Base-by-base conservation (phyloP, 2,113 vertebrate species). In the Fukomys damarensis region DNA sequence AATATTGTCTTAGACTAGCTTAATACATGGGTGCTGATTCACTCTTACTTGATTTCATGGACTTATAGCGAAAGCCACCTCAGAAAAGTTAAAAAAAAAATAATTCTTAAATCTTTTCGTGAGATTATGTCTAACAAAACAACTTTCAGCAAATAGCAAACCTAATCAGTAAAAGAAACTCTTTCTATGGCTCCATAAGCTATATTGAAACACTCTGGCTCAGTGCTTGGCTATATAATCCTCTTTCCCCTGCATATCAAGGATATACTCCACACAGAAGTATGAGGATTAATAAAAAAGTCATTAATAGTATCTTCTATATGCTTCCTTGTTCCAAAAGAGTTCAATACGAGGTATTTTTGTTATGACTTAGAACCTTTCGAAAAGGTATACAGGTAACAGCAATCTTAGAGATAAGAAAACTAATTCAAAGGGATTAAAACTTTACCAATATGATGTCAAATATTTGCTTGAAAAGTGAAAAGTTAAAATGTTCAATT, bases 381-480 rank as follows among this genome's bases (percentile, higher is more conserved):
- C 95, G 46, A 87, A 96, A 97, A 94, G 80, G 59, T 54, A 95
- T 93, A 93, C 86, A 81, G 59, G 89, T 90, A 97, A 84, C 86
- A 96, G 32, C 84, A 97, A 98, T 97, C 96, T 96, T 96, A 94
- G 66, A 65, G 96, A 97, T 97, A 97, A 97, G 93, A 93, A 96
- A 97, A 95, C 82, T 95, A 97, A 97, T 97, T 98, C 95, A 96
- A 96, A 98, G 54, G 93, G 95, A 97, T 97, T 97, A 98, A 96
- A 97, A 96, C 86, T 96, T 96, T 86, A 86, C 92, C 85, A 89
- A 80, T 96, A 97, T 91, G 82, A 95, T 95, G 91, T 96, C 86
- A 93, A 96, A 96, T 96, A 97, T 98, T 97, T 97, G 82, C 61
- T 94, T 97, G 79, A 87, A 95, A 95, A 91, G 49, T 91, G 46